These are phyloP conservation scores for Rhabdornis inornatus DNA, from an alignment of 2,113 vertebrate species.

Conservation along the genomic window DNA sequence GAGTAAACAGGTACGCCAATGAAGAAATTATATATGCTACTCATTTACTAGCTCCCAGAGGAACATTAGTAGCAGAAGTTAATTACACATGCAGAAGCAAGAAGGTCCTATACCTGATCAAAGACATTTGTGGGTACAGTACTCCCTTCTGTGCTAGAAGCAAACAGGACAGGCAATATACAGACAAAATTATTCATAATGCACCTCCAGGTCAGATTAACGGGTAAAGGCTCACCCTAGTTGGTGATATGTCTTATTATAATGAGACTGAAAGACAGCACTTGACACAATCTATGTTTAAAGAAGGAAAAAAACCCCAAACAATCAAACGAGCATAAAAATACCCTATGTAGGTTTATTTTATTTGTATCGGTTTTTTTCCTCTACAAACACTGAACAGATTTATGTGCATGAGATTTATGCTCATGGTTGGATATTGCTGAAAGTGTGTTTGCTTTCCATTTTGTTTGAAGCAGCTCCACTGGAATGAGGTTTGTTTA, in stretches of 20 bases:
- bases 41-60: conserved; percentile 27
- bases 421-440: background rate
- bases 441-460: conserved; percentile 1
- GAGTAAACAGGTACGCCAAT: conserved; percentile 12
- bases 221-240: background rate
- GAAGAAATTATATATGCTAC: conserved; percentile 25
- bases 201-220: background rate
- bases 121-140: background rate
- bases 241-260: background rate
- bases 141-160: background rate
- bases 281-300: background rate
- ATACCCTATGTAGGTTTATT: background rate
- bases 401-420: background rate
- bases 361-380: background rate
- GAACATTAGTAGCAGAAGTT: conserved; percentile 1
- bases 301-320: background rate
- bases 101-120: background rate
- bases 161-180: background rate
- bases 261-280: background rate
- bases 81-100: conserved; percentile 12
- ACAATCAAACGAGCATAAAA: background rate
- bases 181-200: background rate
- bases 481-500: background rate
- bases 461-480: background rate
- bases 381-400: background rate